phyloP scores from a whole-genome alignment of 2,888 invertebrate genomes.

The Sphecodes monilicornis region DNA sequence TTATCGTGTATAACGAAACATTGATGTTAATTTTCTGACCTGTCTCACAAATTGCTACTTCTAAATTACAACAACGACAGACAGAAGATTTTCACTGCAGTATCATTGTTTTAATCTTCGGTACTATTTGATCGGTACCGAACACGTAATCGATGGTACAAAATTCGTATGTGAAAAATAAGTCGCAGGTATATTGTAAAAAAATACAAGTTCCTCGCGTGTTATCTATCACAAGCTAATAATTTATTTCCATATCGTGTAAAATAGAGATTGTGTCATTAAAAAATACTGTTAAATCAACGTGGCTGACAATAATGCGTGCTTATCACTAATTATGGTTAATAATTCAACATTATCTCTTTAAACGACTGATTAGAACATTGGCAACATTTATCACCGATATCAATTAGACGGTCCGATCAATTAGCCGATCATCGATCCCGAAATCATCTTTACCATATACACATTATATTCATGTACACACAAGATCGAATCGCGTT shows the following conservation, averaged over 20 bases:
- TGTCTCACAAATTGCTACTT: neutral
- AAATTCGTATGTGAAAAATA: constrained; percentile 24
- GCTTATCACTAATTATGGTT: constrained; percentile 32
- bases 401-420: constrained; percentile 22
- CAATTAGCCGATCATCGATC: constrained; percentile 26
- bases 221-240: constrained; percentile 49
- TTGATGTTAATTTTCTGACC: neutral
- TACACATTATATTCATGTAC: neutral
- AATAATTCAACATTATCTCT: constrained; percentile 17
- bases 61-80: neutral
- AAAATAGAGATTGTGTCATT: constrained; percentile 41
- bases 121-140: constrained; percentile 3
- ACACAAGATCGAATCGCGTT: neutral
- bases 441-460: constrained; percentile 2
- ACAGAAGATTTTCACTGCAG: neutral
- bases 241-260: constrained; percentile 53
- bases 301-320: constrained; percentile 33
- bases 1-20: neutral
- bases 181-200: constrained; percentile 25
- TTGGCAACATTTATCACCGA: constrained; percentile 27
- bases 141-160: constrained; percentile 29
- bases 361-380: constrained; percentile 24
- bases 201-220: constrained; percentile 43
- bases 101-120: neutral
- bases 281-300: constrained; percentile 54